These are phyloP conservation scores for Alexandromys fortis DNA, from an alignment of 2,113 vertebrate genomes.

Conservation along the genomic window DNA sequence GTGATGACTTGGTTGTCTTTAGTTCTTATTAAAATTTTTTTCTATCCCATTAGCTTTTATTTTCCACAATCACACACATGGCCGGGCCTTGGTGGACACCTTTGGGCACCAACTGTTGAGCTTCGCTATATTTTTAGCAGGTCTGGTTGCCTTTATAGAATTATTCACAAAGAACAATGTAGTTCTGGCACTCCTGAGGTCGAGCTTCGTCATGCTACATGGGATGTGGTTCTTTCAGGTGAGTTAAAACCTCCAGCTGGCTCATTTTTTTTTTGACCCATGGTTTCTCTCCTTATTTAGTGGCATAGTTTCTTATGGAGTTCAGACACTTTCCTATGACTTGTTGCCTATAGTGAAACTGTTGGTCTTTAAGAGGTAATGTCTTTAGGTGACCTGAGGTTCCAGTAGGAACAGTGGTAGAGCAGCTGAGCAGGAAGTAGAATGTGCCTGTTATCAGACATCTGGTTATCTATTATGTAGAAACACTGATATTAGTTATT, in stretches of 20 bases:
- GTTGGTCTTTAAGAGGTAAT: neutral
- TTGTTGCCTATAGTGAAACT: neutral
- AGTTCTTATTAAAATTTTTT: neutral
- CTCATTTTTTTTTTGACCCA: neutral
- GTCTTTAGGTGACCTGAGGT: neutral
- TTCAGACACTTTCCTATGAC: neutral
- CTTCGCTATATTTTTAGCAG: slow-evolving; percentile 87
- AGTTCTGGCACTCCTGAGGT: slow-evolving; percentile 92
- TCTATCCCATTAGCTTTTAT: slow-evolving; percentile 89
- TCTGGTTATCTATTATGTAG: neutral
- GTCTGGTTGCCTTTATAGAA: slow-evolving; percentile 90
- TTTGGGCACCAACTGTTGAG: slow-evolving; percentile 93
- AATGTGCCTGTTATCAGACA: neutral
- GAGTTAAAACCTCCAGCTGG: slow-evolving; percentile 55
- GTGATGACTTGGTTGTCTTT: neutral
- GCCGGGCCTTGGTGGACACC: slow-evolving; percentile 91
- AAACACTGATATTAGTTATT: neutral
- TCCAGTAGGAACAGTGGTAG: neutral
- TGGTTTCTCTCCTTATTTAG: neutral
- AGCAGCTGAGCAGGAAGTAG: neutral
- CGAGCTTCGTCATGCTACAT: slow-evolving; percentile 91
- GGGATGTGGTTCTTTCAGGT: slow-evolving; percentile 99
- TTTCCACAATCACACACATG: slow-evolving; percentile 96
- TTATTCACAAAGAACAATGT: slow-evolving; percentile 91
- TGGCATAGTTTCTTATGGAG: neutral